A percentile compares a stretch with the other conserved stretches of the same genome.
Conservation (phyloP, 2,113 vertebrate species). For the Ceyx melanurus region DNA sequence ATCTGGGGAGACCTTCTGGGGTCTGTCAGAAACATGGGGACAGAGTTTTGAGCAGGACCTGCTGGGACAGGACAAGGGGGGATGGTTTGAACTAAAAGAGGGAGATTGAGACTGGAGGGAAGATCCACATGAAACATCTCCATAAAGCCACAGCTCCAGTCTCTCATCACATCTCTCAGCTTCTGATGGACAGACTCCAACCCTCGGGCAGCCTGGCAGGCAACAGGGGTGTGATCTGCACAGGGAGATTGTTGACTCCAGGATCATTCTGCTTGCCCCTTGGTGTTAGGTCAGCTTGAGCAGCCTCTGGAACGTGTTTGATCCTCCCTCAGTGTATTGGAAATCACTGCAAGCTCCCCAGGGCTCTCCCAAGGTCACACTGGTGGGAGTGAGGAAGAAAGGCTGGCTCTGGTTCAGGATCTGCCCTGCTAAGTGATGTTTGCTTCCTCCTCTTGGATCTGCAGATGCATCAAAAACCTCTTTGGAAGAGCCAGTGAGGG, state of each 20-base stretch:
- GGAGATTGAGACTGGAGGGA: no score
- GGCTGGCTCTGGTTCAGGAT: not conserved
- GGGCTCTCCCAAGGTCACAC: not conserved
- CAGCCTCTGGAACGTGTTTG: not conserved
- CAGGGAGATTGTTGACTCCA: accelerated
- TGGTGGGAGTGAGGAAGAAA: not conserved
- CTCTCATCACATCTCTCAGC: accelerated
- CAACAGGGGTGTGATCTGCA: not conserved
- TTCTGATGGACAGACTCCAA: accelerated
- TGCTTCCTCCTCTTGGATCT: not conserved
- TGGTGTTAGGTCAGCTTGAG: not conserved
- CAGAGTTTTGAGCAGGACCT: no score
- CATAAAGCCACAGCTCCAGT: accelerated
- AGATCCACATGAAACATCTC: accelerated
- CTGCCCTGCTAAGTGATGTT: not conserved
- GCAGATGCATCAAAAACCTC: not conserved
- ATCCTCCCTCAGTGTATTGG: not conserved
- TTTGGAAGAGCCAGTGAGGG: not conserved
- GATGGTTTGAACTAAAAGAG: no score
- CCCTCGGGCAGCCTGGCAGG: accelerated
- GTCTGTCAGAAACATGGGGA: no score
- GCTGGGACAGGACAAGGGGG: no score
- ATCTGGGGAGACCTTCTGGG: no score
- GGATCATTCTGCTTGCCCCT: not conserved
- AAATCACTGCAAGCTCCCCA: not conserved